These are phyloP conservation scores for Carettochelys insculpta DNA, from an alignment of 2,113 vertebrate species.

Conservation along the genomic window DNA sequence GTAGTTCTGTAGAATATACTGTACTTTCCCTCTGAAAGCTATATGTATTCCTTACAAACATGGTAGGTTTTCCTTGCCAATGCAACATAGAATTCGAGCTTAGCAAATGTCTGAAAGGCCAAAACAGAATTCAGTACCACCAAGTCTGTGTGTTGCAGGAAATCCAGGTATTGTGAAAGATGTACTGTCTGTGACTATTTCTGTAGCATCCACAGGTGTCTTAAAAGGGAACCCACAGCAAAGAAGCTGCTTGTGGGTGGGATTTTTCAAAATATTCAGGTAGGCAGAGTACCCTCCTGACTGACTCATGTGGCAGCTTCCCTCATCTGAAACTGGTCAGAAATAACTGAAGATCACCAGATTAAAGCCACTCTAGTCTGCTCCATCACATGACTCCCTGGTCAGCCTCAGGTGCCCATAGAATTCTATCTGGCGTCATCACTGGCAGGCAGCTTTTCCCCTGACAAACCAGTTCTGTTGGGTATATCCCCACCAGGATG, in stretches of 20 bases:
- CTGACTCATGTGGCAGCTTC: background rate
- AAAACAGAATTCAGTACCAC: background rate
- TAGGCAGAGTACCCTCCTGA: too few species aligned
- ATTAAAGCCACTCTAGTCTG: background rate
- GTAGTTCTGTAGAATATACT: background rate
- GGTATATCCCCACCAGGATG: background rate
- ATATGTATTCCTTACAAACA: background rate
- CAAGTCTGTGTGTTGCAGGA: background rate
- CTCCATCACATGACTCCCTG: background rate
- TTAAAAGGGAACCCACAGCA: background rate
- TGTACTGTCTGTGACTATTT: background rate
- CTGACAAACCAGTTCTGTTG: background rate
- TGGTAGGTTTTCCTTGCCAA: background rate
- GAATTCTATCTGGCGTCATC: background rate
- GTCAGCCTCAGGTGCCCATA: background rate
- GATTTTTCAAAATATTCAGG: background rate
- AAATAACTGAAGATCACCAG: background rate
- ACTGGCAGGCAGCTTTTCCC: background rate
- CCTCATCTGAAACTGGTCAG: background rate
- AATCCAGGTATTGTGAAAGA: background rate
- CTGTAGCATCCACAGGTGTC: rapidly evolving
- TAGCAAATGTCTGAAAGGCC: background rate
- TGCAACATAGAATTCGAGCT: background rate
- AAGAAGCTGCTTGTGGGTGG: too few species aligned
- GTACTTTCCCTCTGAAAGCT: background rate